Base-by-base conservation (phyloP, 2,113 vertebrate genomes). In the Cinclus cinclus region DNA sequence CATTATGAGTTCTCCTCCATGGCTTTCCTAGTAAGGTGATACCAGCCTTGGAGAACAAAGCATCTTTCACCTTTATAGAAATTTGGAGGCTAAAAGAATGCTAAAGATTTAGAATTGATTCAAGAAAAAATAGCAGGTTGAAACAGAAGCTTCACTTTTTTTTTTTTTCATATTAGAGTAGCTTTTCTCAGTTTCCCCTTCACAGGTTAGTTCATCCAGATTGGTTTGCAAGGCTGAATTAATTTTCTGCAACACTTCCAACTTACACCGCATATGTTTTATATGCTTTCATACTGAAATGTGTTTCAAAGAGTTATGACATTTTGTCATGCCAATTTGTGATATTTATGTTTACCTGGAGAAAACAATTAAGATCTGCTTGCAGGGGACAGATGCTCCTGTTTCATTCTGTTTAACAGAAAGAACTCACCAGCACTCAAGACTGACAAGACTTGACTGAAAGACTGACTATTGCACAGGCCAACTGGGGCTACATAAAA, bases 1-100 rank as follows among this genome's bases (percentile, higher is more conserved):
- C 59, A 80, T 87, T 77, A 46, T 71, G 70, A 95, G 46, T 80
- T 55, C 75, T 87, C 50, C 35, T 94, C 78, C 68, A 31, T 49
- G 59, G 75, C 84, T 92, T 94, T 95, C 85, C 87, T 86, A 83
- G 96, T 95, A 96, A 96, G 64, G 41, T 75, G 85, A 95, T 86
- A 91, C 2, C 4, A 83, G 71, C 27, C 63, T 77, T 67, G 41
- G 47, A 94, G 84, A 95, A 95, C 87, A 94, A 95, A 74, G 92
- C 60, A 97, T 93, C 94, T 92, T 96, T 90, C 82, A 96, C 60
- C 44, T 88, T 77, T 31, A 41, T 22, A 90, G 75, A 83, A 90
- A 95, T 78, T 35, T 70, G 52, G 75, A 95, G 65, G 59, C 79
- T 37, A 78, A 64, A 96, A 92, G 82, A 94, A 92, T 64, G 85